A percentile compares a stretch with the other conserved stretches of the same genome.
These are phyloP conservation scores for Epinephelus coioides DNA, from an alignment of 2,797 vertebrate genomes.

Conservation along the genomic window DNA sequence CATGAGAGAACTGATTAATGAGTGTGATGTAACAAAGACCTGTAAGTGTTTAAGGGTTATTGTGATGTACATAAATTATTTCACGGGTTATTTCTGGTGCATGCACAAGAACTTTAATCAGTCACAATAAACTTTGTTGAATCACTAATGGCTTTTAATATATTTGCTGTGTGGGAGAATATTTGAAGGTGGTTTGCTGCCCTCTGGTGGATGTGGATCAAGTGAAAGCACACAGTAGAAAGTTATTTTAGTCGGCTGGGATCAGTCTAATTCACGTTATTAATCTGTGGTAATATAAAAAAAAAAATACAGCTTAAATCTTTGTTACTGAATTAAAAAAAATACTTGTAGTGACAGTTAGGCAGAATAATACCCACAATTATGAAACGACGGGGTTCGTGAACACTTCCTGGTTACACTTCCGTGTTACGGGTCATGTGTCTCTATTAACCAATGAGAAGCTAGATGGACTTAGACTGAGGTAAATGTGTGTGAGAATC, in stretches of 20 bases:
- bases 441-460: no score
- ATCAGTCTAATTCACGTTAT: background rate
- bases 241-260: background rate
- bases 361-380: no score
- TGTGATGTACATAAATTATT: constrained; percentile 35
- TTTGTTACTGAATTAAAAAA: background rate
- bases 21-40: constrained; percentile 8
- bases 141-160: background rate
- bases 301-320: background rate
- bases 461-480: no score
- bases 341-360: background rate
- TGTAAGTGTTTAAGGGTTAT: background rate
- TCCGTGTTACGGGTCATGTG: no score
- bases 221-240: background rate
- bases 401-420: no score
- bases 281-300: no score
- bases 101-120: constrained; percentile 10
- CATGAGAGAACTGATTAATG: constrained; percentile 21
- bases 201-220: constrained; percentile 21
- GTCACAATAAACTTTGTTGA: constrained; percentile 44
- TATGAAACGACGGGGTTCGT: no score
- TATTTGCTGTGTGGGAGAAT: background rate
- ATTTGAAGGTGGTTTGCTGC: constrained; percentile 2
- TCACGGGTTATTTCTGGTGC: constrained; percentile 31
- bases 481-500: no score